Evolutionary conservation across 2,888 invertebrate genomes (phyloP), one percentile per base, ranked within the genome.

Genomic region (Coremacera marginata): DNA sequence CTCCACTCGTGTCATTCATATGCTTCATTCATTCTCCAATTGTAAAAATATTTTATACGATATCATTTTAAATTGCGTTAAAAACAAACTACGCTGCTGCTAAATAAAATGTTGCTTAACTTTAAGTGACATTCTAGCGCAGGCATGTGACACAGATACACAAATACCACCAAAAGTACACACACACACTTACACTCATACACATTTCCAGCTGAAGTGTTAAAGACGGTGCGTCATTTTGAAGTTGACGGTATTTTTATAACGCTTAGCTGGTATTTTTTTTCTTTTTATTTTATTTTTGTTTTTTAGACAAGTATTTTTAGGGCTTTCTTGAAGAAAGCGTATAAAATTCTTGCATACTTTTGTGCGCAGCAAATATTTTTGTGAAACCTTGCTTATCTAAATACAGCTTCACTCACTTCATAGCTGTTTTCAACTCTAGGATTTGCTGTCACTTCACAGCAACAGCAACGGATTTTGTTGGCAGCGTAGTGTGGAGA

Each of bases 361-460:
- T 85, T 85, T 84, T 80, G 80, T 84, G 84, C 83, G 71, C 71
- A 67, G 83, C 84, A 84, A 84, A 85, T 84, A 84, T 85, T 85
- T 84, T 85, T 84, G 81, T 52, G 31, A 73, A 63, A 49, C 11
- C 27, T 63, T 51, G 44, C 51, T 34, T 71, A 19, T 52, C 31
- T 52, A 34, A n/a, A n/a, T 14, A 27, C 9, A 62, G 27, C 27
- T 14, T 31, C 27, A 63, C 27, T 27, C 27, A 63, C 27, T 31
- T 31, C 63, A 22, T 60, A 8, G 63, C 27, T 9, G 57, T 60
- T 14, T 22, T 19, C 19, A 22, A 25, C 22, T 19, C 19, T 7
- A 55, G 19, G 19, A 22, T 55, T 55, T 55, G 22, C 60, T 60
- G 22, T 60, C 60, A 60, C 25, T 55, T 27, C 60, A 57, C 57